Conservation (phyloP, 2,113 vertebrate genomes). For the Terrapene triunguis region DNA sequence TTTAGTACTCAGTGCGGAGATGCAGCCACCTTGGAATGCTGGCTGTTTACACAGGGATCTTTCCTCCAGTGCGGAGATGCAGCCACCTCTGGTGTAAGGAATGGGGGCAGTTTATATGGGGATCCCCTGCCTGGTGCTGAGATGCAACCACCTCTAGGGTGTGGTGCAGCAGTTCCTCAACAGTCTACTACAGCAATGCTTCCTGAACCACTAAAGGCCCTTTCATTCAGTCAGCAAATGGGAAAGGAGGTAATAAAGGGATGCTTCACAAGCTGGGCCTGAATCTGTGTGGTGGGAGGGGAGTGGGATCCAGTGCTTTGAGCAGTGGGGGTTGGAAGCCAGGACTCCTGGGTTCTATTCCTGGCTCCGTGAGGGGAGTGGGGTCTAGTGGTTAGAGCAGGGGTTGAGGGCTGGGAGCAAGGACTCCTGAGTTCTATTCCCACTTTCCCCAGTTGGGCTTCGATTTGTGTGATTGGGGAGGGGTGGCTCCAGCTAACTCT, state of each 20-base stretch:
- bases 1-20: background rate
- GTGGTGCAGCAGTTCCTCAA: background rate
- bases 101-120: background rate
- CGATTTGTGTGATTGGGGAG: background rate
- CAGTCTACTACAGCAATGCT: background rate
- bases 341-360: background rate
- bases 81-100: background rate
- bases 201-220: background rate
- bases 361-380: background rate
- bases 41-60: background rate
- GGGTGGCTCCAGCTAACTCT: background rate
- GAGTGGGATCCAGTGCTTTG: background rate
- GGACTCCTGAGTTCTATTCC: background rate
- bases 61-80: background rate
- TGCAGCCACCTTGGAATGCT: background rate
- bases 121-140: background rate
- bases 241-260: background rate
- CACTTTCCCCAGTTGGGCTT: background rate
- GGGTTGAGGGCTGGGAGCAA: background rate
- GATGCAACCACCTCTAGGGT: background rate
- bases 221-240: background rate
- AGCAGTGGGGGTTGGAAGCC: background rate
- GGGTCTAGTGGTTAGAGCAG: background rate
- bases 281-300: background rate
- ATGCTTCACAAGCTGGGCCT: background rate